Evolutionary conservation across 2,888 invertebrate genomes (phyloP), one percentile per base, ranked within the genome.

Genomic region (Linnaemya tessellans): DNA sequence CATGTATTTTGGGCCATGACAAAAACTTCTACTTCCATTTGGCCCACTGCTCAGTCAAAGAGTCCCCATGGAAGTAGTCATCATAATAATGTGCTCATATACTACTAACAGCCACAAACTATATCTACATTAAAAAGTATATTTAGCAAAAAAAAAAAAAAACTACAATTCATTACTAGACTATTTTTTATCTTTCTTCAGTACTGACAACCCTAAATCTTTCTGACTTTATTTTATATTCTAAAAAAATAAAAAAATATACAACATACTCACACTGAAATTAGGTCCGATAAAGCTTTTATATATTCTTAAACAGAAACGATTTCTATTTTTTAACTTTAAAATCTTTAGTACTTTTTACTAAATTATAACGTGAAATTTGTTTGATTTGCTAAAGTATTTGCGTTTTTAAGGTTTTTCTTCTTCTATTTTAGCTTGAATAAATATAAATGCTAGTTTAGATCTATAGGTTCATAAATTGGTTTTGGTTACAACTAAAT

Each of bases 401-500:
- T 30, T 30, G 30, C 30, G 54, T 71, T 18, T 38, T 65, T 80
- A 54, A 8, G 22, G n/a, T 49, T 51, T 15, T 43, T 30, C 13
- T n/a, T 51, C 51, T 20, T 25, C 60, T 46, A 25, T 20, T 58
- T 68, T 58, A 78, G 77, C 77, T 58, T 54, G 43, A 81, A 38
- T 70, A 70, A 67, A 80, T 35, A 81, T 82, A 82, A 82, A 82
- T 82, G 77, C 82, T 82, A 58, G 64, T 41, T 77, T 77, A 70
- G 77, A 82, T 77, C 81, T 82, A 77, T 82, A 41, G 25, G 70
- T 77, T 82, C 38, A 30, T 64, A 56, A 58, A 35, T 70, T 54
- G 65, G 62, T 77, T 62, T 64, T 56, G 38, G 54, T 25, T 70
- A 46, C 30, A 74, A 68, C 67, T 80, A 80, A 67, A 68, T 64